Base-by-base conservation (phyloP, 2,888 invertebrate species). In the Bhutanitis thaidina region DNA sequence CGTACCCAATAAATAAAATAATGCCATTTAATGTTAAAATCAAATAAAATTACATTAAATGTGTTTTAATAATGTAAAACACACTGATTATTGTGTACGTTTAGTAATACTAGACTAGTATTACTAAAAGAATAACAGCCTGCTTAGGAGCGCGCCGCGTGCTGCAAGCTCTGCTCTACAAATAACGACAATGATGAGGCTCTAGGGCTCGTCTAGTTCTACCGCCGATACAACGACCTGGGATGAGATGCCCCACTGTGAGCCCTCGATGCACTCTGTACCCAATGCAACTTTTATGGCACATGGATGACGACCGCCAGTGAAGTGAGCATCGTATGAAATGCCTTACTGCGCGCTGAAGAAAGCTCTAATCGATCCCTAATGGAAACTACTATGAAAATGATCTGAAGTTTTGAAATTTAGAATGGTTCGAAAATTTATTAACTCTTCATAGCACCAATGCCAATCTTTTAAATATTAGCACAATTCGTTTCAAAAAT, bases 391-490 rank as follows among this genome's bases (percentile, higher is more conserved):
- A 55, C 43, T 36, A 37, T 45, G 43, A 54, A 14, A 34, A 55
- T 52, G 59, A 57, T 54, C 50, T 50, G 52, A 57, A 53, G 50
- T 50, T 52, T 51, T 50, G 52, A 57, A 53, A 52, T 50, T 52
- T 34, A 53, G 49, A 52, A 52, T 39, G 52, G 43, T 44, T 48
- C 47, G 34, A 34, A 59, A 54, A 47, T 51, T 63, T 43, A 32
- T 53, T 44, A 49, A 58, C 68, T 71, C 72, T 70, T 68, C 77
- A 69, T 85, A 86, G 88, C 88, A 88, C 86, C 88, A 79, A 75
- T 82, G 75, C 81, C 80, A 71, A 80, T 76, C 71, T 65, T 77
- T 77, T 64, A 60, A 67, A 70, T 65, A 67, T 76, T 69, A 80
- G 72, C 77, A 79, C 72, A 73, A 75, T 69, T 71, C 60, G 54